These are phyloP conservation scores for Proteles cristata DNA, from an alignment of 2,113 vertebrate species.

Conservation along the genomic window DNA sequence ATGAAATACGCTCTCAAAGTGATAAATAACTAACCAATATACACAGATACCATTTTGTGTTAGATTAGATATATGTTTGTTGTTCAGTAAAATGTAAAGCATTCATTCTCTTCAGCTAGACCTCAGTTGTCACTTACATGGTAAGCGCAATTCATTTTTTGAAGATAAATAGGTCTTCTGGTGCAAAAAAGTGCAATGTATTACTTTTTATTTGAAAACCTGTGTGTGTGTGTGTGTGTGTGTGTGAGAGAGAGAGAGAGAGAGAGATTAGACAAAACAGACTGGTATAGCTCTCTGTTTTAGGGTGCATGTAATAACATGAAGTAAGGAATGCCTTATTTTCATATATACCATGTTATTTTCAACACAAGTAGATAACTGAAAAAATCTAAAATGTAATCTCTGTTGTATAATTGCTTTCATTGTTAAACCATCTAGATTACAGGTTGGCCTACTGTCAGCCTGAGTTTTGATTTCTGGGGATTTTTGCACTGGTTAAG, in stretches of 20 bases:
- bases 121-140: background rate
- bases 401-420: background rate
- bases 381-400: background rate
- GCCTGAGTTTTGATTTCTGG: background rate
- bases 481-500: background rate
- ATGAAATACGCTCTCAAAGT: background rate
- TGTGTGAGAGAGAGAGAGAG: background rate
- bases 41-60: background rate
- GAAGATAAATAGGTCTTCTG: background rate
- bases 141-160: background rate
- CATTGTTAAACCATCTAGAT: background rate
- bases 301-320: background rate
- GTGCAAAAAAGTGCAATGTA: background rate
- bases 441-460: background rate
- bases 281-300: background rate
- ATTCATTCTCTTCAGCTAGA: background rate
- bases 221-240: background rate
- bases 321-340: background rate
- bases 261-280: background rate
- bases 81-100: background rate
- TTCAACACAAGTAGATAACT: background rate
- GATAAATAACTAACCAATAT: background rate
- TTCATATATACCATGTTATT: background rate
- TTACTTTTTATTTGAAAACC: background rate
- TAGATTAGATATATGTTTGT: conserved; percentile 30